phyloP scores from a whole-genome alignment of 1,140 invertebrate genomes.

The Hesperophylax magnus region DNA sequence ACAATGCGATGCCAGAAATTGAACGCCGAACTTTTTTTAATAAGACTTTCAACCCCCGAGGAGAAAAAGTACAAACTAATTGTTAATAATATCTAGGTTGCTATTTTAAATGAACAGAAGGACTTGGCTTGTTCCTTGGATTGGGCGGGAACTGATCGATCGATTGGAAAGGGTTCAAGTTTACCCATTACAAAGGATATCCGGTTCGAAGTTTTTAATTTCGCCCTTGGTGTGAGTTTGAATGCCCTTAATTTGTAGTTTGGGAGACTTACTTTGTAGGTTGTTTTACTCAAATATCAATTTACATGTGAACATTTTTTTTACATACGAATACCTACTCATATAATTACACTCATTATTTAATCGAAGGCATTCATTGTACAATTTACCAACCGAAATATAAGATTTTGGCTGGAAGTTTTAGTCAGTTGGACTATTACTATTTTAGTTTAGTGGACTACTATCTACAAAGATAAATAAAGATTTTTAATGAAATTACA shows the following conservation, averaged over 20 bases:
- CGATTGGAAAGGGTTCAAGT: slow-evolving; percentile 53
- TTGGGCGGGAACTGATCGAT: slow-evolving; percentile 54
- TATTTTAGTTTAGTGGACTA: too few relatives aligned
- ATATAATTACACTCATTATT: too few relatives aligned
- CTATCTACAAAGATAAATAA: too few relatives aligned
- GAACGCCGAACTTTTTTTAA: slow-evolving; percentile 24
- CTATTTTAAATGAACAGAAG: slow-evolving; percentile 40
- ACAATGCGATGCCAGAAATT: slow-evolving; percentile 38
- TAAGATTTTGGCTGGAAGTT: too few relatives aligned
- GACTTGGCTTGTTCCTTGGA: slow-evolving; percentile 34
- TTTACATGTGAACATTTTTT: slow-evolving; percentile 42
- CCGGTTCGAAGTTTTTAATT: slow-evolving; percentile 56
- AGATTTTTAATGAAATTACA: too few relatives aligned
- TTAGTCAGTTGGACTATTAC: too few relatives aligned
- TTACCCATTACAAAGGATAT: slow-evolving; percentile 49
- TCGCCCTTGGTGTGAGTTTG: slow-evolving; percentile 42
- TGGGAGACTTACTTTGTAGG: slow-evolving; percentile 27
- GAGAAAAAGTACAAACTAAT: slow-evolving; percentile 37
- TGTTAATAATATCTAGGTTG: slow-evolving; percentile 46
- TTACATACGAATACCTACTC: too few relatives aligned
- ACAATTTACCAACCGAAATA: too few relatives aligned
- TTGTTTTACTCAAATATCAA: slow-evolving; percentile 47
- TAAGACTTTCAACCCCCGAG: slow-evolving; percentile 36
- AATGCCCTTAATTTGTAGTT: slow-evolving; percentile 55
- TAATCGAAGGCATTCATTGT: too few relatives aligned